Conservation (phyloP, 2,113 vertebrate species). For the Patagioenas fasciata region DNA sequence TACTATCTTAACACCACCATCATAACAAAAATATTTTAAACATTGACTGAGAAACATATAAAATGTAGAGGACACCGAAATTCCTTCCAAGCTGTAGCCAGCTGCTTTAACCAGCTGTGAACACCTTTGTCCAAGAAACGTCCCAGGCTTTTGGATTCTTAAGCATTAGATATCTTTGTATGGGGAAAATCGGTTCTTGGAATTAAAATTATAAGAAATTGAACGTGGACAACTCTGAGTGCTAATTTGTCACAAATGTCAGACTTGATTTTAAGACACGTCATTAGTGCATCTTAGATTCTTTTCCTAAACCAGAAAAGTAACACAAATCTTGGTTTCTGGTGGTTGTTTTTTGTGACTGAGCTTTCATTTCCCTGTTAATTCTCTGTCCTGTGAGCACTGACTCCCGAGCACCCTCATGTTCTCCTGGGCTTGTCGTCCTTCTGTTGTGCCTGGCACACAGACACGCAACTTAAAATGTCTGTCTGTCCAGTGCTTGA, state of each 20-base stretch:
- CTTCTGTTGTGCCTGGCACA: not conserved
- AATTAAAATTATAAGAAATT: not conserved
- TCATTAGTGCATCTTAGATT: not conserved
- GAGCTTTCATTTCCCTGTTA: accelerated
- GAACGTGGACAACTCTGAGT: not conserved
- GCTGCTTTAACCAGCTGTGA: not conserved
- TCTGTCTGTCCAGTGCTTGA: not conserved
- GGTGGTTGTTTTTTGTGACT: accelerated
- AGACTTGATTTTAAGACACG: accelerated
- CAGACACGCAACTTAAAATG: too few species aligned
- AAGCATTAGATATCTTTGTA: not conserved
- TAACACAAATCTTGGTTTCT: accelerated
- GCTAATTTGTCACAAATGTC: accelerated
- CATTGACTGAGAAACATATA: too few species aligned
- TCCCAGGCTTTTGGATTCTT: not conserved
- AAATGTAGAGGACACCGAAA: accelerated
- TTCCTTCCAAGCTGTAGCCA: not conserved
- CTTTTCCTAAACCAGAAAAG: not conserved
- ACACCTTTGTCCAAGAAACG: not conserved
- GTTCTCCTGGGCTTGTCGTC: too few species aligned
- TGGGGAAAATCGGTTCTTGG: not conserved
- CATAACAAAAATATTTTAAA: accelerated
- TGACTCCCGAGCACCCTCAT: not conserved
- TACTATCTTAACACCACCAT: accelerated
- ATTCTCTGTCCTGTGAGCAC: not conserved